Percentiles rank a stretch among this genome's conserved stretches.
phyloP scores from a whole-genome alignment of 37 sponge, comb jelly and placozoan genomes.

The Halisarca cf. caerulea region DNA sequence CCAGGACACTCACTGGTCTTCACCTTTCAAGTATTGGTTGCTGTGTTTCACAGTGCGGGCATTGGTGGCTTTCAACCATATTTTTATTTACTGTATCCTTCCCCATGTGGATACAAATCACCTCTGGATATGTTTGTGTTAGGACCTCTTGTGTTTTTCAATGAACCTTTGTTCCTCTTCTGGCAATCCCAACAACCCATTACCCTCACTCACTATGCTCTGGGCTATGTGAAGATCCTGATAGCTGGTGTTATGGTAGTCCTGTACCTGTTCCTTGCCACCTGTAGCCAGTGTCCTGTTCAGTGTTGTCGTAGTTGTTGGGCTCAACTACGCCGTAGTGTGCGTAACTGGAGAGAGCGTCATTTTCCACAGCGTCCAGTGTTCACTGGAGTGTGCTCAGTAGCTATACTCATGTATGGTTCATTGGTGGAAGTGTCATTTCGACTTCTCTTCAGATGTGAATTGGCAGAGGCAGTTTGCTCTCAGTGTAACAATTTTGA shows the following conservation, averaged over 20 bases:
- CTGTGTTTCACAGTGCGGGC: background rate
- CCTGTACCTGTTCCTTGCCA: background rate
- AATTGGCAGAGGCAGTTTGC: no score
- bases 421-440: background rate
- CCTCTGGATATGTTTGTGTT: background rate
- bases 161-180: background rate
- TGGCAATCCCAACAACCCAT: no score
- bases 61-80: background rate
- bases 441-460: background rate
- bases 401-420: background rate
- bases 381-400: background rate
- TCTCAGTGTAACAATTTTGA: no score
- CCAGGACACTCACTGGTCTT: conserved; percentile 19
- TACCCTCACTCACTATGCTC: background rate
- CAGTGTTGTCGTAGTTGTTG: background rate
- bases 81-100: no score
- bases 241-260: background rate
- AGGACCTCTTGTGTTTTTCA: background rate
- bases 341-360: conserved; percentile 6
- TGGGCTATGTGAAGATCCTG: background rate
- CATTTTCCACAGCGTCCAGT: background rate
- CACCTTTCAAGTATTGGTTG: background rate
- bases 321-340: background rate
- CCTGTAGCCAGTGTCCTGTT: background rate
- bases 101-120: no score